Percentiles rank a stretch among this genome's conserved stretches.
phyloP scores from a whole-genome alignment of 2,113 vertebrate genomes.

The Lota lota region DNA sequence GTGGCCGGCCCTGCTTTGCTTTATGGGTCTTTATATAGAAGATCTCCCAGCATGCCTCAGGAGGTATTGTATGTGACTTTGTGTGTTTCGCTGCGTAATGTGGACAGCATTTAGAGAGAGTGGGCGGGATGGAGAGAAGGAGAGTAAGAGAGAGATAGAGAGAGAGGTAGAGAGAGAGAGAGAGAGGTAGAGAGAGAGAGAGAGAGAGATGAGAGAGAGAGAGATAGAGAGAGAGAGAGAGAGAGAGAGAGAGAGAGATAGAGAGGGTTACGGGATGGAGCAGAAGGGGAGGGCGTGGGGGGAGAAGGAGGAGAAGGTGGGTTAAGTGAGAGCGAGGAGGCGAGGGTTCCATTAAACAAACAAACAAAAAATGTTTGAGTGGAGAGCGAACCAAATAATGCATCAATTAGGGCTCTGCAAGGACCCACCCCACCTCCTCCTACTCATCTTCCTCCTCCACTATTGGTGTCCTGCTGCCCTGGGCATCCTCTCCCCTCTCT shows the following conservation, averaged over 20 bases:
- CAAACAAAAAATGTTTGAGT: constrained; percentile 22
- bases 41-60: constrained; percentile 57
- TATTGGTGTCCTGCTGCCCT: too few relatives aligned
- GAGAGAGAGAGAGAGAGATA: neutral
- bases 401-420: constrained; percentile 26
- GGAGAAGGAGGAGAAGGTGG: constrained; percentile 7
- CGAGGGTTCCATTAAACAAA: constrained; percentile 24
- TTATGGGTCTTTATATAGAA: constrained; percentile 58
- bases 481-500: neutral
- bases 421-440: too few relatives aligned
- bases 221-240: constrained; percentile 28
- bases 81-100: constrained; percentile 50
- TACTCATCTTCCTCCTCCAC: too few relatives aligned
- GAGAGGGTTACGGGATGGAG: neutral
- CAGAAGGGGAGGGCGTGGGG: constrained; percentile 13
- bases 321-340: neutral
- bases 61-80: constrained; percentile 51
- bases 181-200: constrained; percentile 1
- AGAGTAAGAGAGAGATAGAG: constrained; percentile 13
- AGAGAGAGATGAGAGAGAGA: too few relatives aligned
- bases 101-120: constrained; percentile 40
- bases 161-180: constrained; percentile 4
- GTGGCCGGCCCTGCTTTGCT: constrained; percentile 18
- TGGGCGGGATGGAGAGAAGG: constrained; percentile 27
- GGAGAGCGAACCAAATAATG: constrained; percentile 37